Base-by-base conservation (phyloP, 2,888 invertebrate genomes). In the Stratiomys singularior region DNA sequence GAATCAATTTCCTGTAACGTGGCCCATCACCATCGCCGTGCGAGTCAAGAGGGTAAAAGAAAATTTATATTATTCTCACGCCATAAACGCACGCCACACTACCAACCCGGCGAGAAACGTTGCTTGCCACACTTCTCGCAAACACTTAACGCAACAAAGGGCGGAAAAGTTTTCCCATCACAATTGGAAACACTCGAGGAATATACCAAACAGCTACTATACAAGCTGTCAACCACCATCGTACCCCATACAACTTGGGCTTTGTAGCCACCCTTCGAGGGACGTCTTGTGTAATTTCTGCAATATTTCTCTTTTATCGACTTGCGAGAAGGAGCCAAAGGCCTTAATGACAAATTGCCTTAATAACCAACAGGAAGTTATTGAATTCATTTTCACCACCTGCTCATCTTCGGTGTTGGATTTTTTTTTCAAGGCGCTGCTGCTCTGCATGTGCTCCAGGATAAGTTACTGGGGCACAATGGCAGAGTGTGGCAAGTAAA, bases 221-320 rank as follows among this genome's bases (percentile, higher is more conserved):
- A 52, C 52, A 52, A 13, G 52, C 9, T 37, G 37, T 37, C 37
- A n/a, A n/a, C n/a, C n/a, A n/a, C n/a, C n/a, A n/a, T n/a, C n/a
- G n/a, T n/a, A n/a, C n/a, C n/a, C n/a, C n/a, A n/a, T n/a, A n/a
- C n/a, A n/a, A n/a, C n/a, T n/a, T n/a, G n/a, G n/a, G n/a, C n/a
- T n/a, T n/a, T n/a, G n/a, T n/a, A n/a, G n/a, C 52, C 15, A n/a
- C 52, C 52, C 15, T 52, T 4, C 7, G 37, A 9, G 37, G 37
- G 37, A 37, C 9, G 21, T 23, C 15, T 63, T 63, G 25, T 25
- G 11, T 58, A 27, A 28, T n/a, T 63, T 63, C n/a, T 25, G 27
- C 28, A 28, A 28, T 63, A 63, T 63, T 63, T 63, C 63, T 27
- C 63, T 63, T 63, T 63, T 63, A 63, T 63, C 63, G 63, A 63